Evolutionary conservation across 2,797 vertebrate species (phyloP).

Genomic region (Pachyuromys duprasi): DNA sequence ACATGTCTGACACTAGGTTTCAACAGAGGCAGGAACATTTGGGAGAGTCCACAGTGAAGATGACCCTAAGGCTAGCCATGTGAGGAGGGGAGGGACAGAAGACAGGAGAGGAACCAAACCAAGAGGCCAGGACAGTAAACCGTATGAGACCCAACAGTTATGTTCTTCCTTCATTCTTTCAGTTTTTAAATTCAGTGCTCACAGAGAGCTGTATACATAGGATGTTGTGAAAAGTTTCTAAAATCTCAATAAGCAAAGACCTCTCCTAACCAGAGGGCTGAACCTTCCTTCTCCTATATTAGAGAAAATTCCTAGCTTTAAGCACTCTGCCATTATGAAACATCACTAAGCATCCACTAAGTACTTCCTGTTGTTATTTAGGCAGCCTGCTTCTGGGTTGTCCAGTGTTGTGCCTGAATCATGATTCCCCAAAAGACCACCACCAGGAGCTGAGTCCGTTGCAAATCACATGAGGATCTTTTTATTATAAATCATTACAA

Average conservation of each 20-base stretch:
- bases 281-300: background rate
- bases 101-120: background rate
- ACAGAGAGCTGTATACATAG: background rate
- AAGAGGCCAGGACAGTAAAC: background rate
- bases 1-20: background rate
- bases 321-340: background rate
- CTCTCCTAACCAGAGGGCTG: background rate
- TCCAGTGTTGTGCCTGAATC: too few species aligned
- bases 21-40: background rate
- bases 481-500: too few species aligned
- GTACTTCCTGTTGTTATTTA: too few species aligned
- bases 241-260: slow-evolving; percentile 42
- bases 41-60: background rate
- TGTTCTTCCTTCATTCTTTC: background rate
- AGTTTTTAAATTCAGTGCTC: too few species aligned
- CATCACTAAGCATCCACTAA: background rate
- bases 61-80: background rate
- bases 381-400: too few species aligned
- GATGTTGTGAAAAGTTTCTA: background rate
- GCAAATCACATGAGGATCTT: too few species aligned
- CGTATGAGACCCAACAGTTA: background rate
- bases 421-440: too few species aligned
- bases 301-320: background rate
- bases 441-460: too few species aligned
- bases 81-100: background rate